Evolutionary conservation across 2,888 invertebrate species (phyloP).

Genomic region (Gymnocheta viridis): DNA sequence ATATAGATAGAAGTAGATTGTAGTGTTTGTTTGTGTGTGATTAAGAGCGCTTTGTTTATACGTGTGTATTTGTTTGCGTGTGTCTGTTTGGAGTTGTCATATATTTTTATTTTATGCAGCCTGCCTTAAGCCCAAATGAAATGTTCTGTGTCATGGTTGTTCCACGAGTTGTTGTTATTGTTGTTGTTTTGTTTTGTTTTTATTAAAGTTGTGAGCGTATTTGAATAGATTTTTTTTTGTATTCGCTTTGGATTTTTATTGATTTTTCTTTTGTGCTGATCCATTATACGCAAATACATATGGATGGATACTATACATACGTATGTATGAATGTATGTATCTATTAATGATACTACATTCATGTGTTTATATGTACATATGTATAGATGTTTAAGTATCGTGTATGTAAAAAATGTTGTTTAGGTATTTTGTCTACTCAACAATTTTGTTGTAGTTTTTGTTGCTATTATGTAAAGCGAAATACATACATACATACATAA

Average conservation of each 20-base stretch:
- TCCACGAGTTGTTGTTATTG: too few species aligned
- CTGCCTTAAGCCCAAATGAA: constrained; percentile 54
- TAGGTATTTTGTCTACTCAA: constrained; percentile 17
- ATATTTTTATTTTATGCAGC: constrained; percentile 18
- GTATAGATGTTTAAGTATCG: background rate
- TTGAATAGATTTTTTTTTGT: background rate
- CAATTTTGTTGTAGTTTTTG: constrained; percentile 1
- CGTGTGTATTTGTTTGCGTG: background rate
- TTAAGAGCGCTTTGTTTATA: background rate
- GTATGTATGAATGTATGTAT: background rate
- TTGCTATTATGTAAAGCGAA: background rate
- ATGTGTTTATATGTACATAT: background rate
- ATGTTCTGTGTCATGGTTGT: constrained; percentile 61
- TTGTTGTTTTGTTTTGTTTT: constrained; percentile 27
- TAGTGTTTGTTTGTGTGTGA: background rate
- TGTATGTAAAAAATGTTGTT: constrained; percentile 8
- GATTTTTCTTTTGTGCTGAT: constrained; percentile 44
- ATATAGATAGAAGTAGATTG: too few species aligned
- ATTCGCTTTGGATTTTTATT: constrained; percentile 28
- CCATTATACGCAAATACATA: background rate
- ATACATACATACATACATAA: background rate
- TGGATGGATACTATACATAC: background rate
- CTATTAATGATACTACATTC: background rate
- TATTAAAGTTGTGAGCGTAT: constrained; percentile 7
- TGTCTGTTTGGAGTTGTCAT: background rate